Conservation (phyloP, 2,797 vertebrate species). For the Cyclopterus lumpus region DNA sequence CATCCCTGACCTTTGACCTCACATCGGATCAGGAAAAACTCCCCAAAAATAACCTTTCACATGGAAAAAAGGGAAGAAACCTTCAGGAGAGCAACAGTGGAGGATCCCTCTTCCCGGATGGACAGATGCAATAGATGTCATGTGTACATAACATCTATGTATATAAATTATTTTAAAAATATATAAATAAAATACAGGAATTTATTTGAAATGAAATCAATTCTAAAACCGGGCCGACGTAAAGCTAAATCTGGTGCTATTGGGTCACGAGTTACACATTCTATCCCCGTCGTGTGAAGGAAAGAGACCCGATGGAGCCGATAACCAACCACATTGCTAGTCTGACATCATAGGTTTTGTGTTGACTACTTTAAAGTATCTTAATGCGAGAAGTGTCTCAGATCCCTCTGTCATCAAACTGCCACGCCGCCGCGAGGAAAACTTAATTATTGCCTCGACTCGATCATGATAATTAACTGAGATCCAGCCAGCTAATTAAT, state of each 20-base stretch:
- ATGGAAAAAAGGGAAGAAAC: too few relatives aligned
- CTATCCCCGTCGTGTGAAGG: neutral
- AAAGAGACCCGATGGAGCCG: neutral
- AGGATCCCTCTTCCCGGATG: too few relatives aligned
- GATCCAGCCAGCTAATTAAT: conserved; percentile 66
- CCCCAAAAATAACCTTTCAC: too few relatives aligned
- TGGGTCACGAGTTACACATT: neutral
- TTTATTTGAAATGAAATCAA: neutral
- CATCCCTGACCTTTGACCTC: too few relatives aligned
- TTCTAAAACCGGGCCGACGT: neutral
- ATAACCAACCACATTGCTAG: neutral
- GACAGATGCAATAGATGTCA: too few relatives aligned
- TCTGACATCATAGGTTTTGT: conserved; percentile 1
- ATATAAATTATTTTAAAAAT: too few relatives aligned
- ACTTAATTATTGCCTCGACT: conserved; percentile 62
- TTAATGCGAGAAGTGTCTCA: conserved; percentile 5
- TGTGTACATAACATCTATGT: too few relatives aligned
- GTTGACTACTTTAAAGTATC: conserved; percentile 18
- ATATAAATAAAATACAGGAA: neutral
- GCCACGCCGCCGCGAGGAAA: conserved; percentile 39
- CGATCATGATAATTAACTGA: conserved; percentile 66
- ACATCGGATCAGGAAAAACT: too few relatives aligned
- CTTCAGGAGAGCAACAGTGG: too few relatives aligned
- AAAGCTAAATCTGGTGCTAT: neutral
- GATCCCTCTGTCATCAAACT: conserved; percentile 6